phyloP scores from a whole-genome alignment of 2,113 vertebrate genomes.

The Alaudala cheleensis region DNA sequence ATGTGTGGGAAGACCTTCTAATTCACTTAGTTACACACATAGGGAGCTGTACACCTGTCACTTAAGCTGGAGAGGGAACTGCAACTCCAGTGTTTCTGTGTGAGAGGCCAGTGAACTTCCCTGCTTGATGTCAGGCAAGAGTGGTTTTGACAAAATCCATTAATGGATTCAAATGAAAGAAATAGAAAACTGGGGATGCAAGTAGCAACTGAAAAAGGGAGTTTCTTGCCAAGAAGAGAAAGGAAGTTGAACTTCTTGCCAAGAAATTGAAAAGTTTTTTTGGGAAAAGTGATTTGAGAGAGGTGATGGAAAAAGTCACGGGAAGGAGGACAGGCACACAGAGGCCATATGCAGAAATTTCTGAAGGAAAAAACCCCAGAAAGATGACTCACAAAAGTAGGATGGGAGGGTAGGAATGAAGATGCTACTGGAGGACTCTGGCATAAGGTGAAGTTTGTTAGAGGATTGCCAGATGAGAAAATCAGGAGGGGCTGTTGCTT shows the following conservation, averaged over 20 bases:
- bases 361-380: not conserved
- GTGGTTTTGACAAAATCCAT: not conserved
- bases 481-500: not conserved
- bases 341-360: not conserved
- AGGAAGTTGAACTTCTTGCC: not conserved
- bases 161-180: not conserved
- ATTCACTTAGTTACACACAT: not conserved
- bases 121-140: not conserved
- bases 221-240: not conserved
- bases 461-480: not conserved
- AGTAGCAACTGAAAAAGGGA: not conserved
- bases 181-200: not conserved
- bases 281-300: not conserved
- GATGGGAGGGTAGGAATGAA: not conserved
- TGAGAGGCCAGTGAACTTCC: not conserved
- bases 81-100: not conserved
- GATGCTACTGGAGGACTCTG: not conserved
- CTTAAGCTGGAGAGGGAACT: not conserved
- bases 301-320: not conserved
- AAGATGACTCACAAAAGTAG: not conserved
- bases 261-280: not conserved
- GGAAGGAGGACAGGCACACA: not conserved
- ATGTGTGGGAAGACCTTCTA: not conserved
- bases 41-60: not conserved
- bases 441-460: not conserved